Evolutionary conservation across 2,888 invertebrate genomes (phyloP).

Genomic region (Timema cristinae): DNA sequence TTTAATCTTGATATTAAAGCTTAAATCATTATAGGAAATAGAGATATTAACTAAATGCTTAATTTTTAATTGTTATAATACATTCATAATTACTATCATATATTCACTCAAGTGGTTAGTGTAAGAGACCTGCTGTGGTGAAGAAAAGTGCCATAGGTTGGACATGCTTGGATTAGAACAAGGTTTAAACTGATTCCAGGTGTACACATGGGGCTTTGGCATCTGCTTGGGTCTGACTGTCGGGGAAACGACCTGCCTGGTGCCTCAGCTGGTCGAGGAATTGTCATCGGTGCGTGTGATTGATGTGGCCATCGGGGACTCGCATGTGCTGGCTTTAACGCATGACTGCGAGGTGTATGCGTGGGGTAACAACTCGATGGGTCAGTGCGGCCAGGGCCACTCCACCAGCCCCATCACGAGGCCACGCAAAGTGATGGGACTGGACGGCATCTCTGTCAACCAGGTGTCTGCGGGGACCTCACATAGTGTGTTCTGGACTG

Average conservation of each 20-base stretch:
- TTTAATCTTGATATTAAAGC: too few species aligned
- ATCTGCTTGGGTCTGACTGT: constrained; percentile 56
- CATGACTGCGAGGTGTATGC: constrained; percentile 53
- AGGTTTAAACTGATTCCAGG: too few species aligned
- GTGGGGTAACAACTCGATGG: constrained; percentile 62
- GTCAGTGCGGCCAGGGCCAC: constrained; percentile 61
- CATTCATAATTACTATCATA: too few species aligned
- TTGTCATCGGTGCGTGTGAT: constrained; percentile 50
- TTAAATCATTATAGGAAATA: too few species aligned
- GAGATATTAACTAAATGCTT: too few species aligned
- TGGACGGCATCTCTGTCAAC: constrained; percentile 52
- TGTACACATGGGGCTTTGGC: constrained; percentile 62
- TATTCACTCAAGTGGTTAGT: too few species aligned
- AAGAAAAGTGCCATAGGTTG: too few species aligned
- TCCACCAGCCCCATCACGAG: constrained; percentile 54
- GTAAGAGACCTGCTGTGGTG: too few species aligned
- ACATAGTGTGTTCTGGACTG: constrained; percentile 60
- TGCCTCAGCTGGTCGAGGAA: constrained; percentile 54
- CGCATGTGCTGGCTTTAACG: constrained; percentile 57
- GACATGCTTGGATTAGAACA: too few species aligned
- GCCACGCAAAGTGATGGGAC: constrained; percentile 53
- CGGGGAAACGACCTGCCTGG: constrained; percentile 52
- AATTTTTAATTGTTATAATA: too few species aligned
- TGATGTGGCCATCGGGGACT: constrained; percentile 59
- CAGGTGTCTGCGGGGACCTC: constrained; percentile 63